Percentiles rank a stretch among this genome's conserved stretches.
Evolutionary conservation across 2,888 invertebrate species (phyloP).

Genomic region (Odontothrips loti): DNA sequence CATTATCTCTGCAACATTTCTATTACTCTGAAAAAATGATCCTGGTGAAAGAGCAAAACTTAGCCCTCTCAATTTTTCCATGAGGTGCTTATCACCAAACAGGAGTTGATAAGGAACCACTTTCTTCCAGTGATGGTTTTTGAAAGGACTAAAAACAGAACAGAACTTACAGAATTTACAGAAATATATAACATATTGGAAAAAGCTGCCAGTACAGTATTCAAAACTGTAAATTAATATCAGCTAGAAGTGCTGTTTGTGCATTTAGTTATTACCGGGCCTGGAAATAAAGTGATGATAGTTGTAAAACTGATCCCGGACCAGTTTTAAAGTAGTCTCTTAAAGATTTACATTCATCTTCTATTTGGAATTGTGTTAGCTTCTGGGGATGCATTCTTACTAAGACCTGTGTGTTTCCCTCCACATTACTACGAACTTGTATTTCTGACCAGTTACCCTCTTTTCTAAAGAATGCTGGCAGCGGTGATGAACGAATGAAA

Average conservation of each 20-base stretch:
- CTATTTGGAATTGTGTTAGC: constrained; percentile 58
- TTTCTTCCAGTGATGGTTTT: constrained; percentile 35
- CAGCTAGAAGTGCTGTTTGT: no score
- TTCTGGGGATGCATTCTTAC: constrained; percentile 54
- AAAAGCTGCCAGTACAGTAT: no score
- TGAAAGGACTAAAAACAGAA: no score
- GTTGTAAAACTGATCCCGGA: constrained; percentile 55
- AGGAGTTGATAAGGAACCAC: constrained; percentile 44
- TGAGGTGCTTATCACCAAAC: constrained; percentile 47
- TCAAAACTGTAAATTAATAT: not conserved
- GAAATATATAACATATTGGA: no score
- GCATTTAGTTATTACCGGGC: constrained; percentile 51
- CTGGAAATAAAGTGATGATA: constrained; percentile 70
- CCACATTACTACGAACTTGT: constrained; percentile 51
- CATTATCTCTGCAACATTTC: constrained; percentile 69
- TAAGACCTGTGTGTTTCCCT: constrained; percentile 76
- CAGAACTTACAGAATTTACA: no score
- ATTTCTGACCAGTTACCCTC: constrained; percentile 53
- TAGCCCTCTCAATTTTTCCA: constrained; percentile 52
- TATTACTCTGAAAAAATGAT: constrained; percentile 82
- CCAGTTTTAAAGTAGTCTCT: constrained; percentile 63
- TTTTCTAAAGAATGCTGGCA: constrained; percentile 69
- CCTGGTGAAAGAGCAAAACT: constrained; percentile 74
- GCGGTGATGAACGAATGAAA: constrained; percentile 63
- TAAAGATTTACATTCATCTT: constrained; percentile 58